Base-by-base conservation (phyloP, 2,888 invertebrate genomes). In the Colostygia pectinataria region DNA sequence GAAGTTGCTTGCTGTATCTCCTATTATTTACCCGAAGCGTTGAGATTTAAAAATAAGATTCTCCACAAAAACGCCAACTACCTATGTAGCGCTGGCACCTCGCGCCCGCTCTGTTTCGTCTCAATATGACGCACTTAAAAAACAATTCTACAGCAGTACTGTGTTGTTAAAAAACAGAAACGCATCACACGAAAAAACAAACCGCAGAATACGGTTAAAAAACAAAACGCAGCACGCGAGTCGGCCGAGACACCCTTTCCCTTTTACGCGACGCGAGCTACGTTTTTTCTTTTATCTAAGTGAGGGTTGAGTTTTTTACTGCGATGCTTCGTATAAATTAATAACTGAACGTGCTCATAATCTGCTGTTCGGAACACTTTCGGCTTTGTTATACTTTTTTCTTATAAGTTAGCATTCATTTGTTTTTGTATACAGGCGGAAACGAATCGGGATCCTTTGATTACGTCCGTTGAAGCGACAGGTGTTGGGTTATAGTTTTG, bases 271-370 rank as follows among this genome's bases (percentile, higher is more conserved):
- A 74, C 88, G 86, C 90, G 90, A 71, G 86, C 86, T 84, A 81
- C 80, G 71, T 83, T 89, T 83, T 64, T 80, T 77, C 72, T 67
- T 78, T 80, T 78, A 80, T 78, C 74, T 76, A 76, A 79, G 81
- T 80, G 77, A 81, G 83, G 89, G 89, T 89, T 82, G 80, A 71
- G 75, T 85, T 89, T 88, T 89, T 86, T 80, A 83, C 78, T 70
- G 72, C 78, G 81, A 83, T 79, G 77, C 80, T 74, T 80, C 85
- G 81, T 89, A 90, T 90, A 90, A 90, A 90, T 90, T 90, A 90
- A 90, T 89, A 90, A 89, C 84, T 78, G 88, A 87, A 88, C 80
- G 88, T 83, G 88, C 83, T 83, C 83, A 82, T 90, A 89, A 89
- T 89, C 89, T 87, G 83, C 82, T 75, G 82, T 71, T 73, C 65